A percentile compares a stretch with the other conserved stretches of the same genome.
These are phyloP conservation scores for Xenops minutus DNA, from an alignment of 2,797 vertebrate genomes.

Conservation along the genomic window DNA sequence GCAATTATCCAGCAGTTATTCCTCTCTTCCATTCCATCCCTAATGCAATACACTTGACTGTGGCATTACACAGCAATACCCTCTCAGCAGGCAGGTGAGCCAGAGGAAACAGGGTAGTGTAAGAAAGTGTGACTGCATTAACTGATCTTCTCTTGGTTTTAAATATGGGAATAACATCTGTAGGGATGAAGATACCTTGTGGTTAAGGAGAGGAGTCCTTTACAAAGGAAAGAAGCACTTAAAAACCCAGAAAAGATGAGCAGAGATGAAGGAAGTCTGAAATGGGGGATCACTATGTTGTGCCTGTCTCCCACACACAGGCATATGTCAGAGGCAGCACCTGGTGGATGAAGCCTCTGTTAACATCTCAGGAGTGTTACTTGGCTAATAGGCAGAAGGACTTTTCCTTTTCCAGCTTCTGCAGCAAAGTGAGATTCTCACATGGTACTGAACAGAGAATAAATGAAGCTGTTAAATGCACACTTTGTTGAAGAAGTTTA, in stretches of 20 bases:
- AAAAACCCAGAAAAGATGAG: not conserved
- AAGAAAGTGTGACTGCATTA: not conserved
- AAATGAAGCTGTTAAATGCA: not conserved
- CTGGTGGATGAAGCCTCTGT: not conserved
- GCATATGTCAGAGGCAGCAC: not conserved
- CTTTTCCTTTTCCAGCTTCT: not conserved
- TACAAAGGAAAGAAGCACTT: not conserved
- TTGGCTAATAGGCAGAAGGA: not conserved
- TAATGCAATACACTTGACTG: not conserved
- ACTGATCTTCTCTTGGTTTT: not conserved
- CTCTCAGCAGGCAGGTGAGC: not conserved
- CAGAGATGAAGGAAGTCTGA: not conserved
- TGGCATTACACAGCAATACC: not conserved
- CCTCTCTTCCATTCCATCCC: not conserved
- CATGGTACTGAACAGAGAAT: not conserved
- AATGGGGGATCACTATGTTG: not conserved
- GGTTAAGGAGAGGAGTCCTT: not conserved
- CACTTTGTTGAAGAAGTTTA: not conserved
- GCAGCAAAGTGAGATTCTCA: not conserved
- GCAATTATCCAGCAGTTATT: not conserved
- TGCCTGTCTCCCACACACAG: not conserved
- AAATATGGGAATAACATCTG: not conserved
- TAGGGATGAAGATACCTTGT: not conserved
- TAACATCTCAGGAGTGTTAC: not conserved
- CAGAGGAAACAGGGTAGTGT: not conserved